These are phyloP conservation scores for Palloptera scutellata DNA, from an alignment of 2,888 invertebrate genomes.

Conservation along the genomic window DNA sequence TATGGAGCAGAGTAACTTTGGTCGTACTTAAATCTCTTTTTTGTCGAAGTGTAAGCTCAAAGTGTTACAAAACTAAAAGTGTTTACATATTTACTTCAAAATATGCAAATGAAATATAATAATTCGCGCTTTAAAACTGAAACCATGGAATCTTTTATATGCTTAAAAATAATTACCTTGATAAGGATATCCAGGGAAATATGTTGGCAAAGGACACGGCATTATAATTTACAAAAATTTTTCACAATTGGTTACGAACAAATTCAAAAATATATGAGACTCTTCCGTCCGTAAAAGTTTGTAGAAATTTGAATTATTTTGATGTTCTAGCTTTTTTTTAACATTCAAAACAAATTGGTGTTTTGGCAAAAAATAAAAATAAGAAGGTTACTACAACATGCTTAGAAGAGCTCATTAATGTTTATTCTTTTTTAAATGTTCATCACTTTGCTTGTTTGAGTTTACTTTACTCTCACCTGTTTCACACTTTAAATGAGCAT, in stretches of 20 bases:
- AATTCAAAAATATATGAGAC: too few relatives aligned
- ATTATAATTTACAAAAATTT: too few relatives aligned
- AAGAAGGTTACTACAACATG: not conserved
- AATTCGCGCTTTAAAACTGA: too few relatives aligned
- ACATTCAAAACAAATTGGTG: conserved; percentile 2
- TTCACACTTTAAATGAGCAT: not conserved
- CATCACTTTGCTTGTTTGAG: conserved; percentile 18
- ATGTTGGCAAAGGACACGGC: too few relatives aligned
- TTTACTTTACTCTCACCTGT: conserved; percentile 20
- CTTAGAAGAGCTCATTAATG: too few relatives aligned
- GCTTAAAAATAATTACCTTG: conserved; percentile 84
- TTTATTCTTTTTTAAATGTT: conserved; percentile 3
- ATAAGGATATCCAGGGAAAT: conserved; percentile 85
- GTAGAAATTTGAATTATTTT: conserved; percentile 6
- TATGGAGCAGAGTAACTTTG: too few relatives aligned
- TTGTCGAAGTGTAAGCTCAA: too few relatives aligned
- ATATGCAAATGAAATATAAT: too few relatives aligned
- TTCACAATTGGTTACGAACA: too few relatives aligned
- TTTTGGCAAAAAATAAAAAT: not conserved
- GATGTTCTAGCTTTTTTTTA: conserved; percentile 28
- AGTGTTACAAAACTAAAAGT: too few relatives aligned
- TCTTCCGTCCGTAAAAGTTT: conserved; percentile 66
- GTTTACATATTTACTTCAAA: too few relatives aligned
- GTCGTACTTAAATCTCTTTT: too few relatives aligned
- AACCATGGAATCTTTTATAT: conserved; percentile 9